Percentiles rank a stretch among this genome's conserved stretches.
Conservation (phyloP, 2,113 vertebrate species). For the Argyrosomus japonicus region DNA sequence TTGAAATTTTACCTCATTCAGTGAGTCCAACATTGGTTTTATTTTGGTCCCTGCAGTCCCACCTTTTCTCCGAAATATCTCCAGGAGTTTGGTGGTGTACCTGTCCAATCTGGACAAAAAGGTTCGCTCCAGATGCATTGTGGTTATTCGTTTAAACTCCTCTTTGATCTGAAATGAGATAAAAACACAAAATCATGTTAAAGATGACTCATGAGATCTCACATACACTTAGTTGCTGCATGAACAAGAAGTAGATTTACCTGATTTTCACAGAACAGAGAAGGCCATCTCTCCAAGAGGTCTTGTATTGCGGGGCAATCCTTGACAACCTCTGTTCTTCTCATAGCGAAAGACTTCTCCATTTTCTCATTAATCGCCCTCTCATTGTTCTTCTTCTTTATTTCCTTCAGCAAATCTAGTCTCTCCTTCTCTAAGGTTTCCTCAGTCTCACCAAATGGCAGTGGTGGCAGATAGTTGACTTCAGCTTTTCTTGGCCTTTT, state of each 20-base stretch:
- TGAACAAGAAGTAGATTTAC: neutral
- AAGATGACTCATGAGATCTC: neutral
- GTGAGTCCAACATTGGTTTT: neutral
- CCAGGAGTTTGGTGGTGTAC: neutral
- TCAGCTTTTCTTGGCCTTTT: too few species aligned
- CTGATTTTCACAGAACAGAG: neutral
- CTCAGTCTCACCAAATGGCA: too few species aligned
- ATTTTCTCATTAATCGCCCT: neutral
- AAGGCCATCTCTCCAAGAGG: neutral
- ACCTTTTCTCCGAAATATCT: neutral
- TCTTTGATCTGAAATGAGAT: neutral
- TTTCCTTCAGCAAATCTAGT: neutral
- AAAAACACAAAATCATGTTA: neutral
- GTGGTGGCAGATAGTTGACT: too few species aligned
- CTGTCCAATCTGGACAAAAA: neutral
- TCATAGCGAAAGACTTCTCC: neutral
- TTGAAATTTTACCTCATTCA: neutral
- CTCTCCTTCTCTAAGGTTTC: too few species aligned
- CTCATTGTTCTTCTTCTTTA: neutral
- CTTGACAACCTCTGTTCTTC: neutral
- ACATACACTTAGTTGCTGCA: neutral
- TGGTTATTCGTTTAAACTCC: neutral
- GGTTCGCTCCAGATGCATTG: neutral
- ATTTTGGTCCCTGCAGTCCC: neutral
- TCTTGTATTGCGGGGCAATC: neutral